Evolutionary conservation across 2,797 vertebrate genomes (phyloP), one percentile per base, ranked within the genome.

Genomic region (Myoxocephalus aenaeus): DNA sequence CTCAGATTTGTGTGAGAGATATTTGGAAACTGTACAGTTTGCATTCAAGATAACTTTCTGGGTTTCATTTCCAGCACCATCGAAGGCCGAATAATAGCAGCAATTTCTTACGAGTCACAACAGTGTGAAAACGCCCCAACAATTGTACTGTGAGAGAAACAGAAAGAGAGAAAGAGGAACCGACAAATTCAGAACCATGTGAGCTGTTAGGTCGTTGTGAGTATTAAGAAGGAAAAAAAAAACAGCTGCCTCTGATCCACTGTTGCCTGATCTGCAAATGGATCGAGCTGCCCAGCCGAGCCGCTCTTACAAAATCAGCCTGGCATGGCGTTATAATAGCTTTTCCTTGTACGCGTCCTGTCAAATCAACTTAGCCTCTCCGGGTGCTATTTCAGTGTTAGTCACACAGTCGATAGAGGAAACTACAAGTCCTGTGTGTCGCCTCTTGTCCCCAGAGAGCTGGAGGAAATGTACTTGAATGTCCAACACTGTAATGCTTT

Each of bases 271-370:
- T 90, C 90, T 91, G 90, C 85, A 93, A 91, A 93, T 89, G 86
- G 81, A 93, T 90, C 32, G 46, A 80, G 87, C 79, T 85, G 86
- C 85, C 89, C 83, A 80, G 84, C 59, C 73, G 67, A 87, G 85
- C 78, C 65, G 67, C 86, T 87, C 89, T 77, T 79, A 84, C 83
- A 80, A 82, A 89, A 90, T 88, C 89, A 87, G 85, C 87, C 74
- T 81, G 81, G 85, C 83, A 75, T 80, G 80, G 80, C 67, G 70
- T 91, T 89, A 87, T 93, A 93, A 94, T 92, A 90, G 91, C 90
- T 92, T 94, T 94, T 92, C 75, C 89, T 89, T 93, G 93, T 94
- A 91, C 71, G 75, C 89, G 91, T 90, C 90, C 90, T 88, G 91
- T 94, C 92, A 92, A 90, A 90, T 95, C 91, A 94, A 89, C 90